phyloP scores from a whole-genome alignment of 2,888 invertebrate genomes.

The Pseudococcus viburni region DNA sequence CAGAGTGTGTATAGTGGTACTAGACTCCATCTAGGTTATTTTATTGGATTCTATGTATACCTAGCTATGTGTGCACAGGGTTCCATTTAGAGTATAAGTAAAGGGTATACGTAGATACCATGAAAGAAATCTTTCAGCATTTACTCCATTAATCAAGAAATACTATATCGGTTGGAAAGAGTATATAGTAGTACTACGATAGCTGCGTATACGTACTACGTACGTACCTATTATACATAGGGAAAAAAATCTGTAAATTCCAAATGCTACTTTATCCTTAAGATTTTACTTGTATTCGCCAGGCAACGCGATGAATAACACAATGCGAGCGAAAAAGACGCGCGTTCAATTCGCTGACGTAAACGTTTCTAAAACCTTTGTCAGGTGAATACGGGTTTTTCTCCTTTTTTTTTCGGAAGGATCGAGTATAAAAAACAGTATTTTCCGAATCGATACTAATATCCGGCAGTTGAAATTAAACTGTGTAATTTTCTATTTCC shows the following conservation, averaged over 20 bases:
- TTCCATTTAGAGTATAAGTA: not conserved
- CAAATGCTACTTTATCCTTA: slow-evolving; percentile 43
- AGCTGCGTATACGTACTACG: not conserved
- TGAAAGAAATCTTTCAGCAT: slow-evolving; percentile 40
- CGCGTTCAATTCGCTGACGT: slow-evolving; percentile 35
- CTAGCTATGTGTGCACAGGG: not conserved
- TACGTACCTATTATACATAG: not conserved
- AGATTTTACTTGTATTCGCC: slow-evolving; percentile 22
- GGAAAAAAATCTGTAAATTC: slow-evolving; percentile 45
- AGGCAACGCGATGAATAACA: not conserved
- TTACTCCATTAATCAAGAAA: slow-evolving; percentile 49
- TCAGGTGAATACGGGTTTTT: slow-evolving; percentile 2
- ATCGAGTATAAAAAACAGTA: not conserved
- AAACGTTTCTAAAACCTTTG: slow-evolving; percentile 48
- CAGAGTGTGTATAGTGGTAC: not conserved
- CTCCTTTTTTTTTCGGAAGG: not conserved
- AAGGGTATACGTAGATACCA: slow-evolving; percentile 5
- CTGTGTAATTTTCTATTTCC: slow-evolving; percentile 32
- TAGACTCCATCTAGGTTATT: slow-evolving; percentile 12
- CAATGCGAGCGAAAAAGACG: slow-evolving; percentile 15
- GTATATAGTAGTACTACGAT: not conserved
- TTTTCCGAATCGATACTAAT: slow-evolving; percentile 39
- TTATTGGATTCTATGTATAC: slow-evolving; percentile 25
- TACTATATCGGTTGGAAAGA: slow-evolving; percentile 29
- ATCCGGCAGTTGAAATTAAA: slow-evolving; percentile 49